phyloP scores from a whole-genome alignment of 2,888 invertebrate genomes.

The Archips xylosteana region DNA sequence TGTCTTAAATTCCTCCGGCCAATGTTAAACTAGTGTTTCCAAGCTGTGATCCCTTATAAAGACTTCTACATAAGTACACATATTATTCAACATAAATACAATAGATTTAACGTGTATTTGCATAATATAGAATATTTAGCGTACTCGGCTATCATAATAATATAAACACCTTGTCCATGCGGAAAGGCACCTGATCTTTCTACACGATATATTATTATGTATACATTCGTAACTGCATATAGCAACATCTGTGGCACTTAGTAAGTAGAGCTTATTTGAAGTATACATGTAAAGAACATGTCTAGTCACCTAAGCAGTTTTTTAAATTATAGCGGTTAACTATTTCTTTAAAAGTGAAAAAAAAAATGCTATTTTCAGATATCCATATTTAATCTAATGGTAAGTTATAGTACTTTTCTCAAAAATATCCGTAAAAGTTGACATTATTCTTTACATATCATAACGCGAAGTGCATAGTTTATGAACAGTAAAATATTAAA shows the following conservation, averaged over 20 bases:
- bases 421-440: too few relatives aligned
- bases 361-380: too few relatives aligned
- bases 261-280: not conserved
- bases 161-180: slow-evolving; percentile 24
- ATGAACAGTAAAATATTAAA: too few relatives aligned
- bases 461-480: too few relatives aligned
- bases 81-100: slow-evolving; percentile 52
- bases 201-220: not conserved
- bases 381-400: too few relatives aligned
- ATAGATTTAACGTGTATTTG: slow-evolving; percentile 39
- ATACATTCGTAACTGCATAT: not conserved
- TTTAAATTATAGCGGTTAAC: too few relatives aligned
- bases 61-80: slow-evolving; percentile 83
- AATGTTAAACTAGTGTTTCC: slow-evolving; percentile 80
- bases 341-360: too few relatives aligned
- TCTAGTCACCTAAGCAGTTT: too few relatives aligned
- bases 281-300: too few relatives aligned
- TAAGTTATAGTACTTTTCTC: too few relatives aligned
- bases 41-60: slow-evolving; percentile 85
- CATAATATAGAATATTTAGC: slow-evolving; percentile 40
- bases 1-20: slow-evolving; percentile 56
- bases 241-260: not conserved
- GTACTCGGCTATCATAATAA: slow-evolving; percentile 22
- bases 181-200: slow-evolving; percentile 4
- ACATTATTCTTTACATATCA: too few relatives aligned